Evolutionary conservation across 2,888 invertebrate species (phyloP), one percentile per base, ranked within the genome.

Genomic region (Callyntrura guangdongensis): DNA sequence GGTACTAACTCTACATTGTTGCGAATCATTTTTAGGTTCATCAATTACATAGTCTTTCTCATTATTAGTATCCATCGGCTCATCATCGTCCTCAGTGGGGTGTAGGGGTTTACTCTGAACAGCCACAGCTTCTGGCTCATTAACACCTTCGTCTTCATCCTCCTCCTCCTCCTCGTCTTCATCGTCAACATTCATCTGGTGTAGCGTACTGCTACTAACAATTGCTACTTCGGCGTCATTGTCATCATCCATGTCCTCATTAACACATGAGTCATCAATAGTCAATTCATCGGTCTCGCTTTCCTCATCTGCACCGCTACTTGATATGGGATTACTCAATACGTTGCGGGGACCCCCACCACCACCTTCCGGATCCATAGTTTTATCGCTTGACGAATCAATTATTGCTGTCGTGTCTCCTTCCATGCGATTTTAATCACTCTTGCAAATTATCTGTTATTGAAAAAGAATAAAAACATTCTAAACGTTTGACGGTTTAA

Each of bases 231-330:
- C 77, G 84, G 77, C 64, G 53, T 84, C 67, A 53, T 53, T 53
- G 56, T 81, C 89, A 67, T 79, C 84, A 64, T 84, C 85, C 81
- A 69, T 69, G 53, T 74, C 72, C 27, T 89, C 89, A 84, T 85
- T 79, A 25, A 81, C 59, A 81, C 86, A 79, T 17, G 61, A 22
- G 61, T 91, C 89, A 89, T 91, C 91, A 85, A 91, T 91, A 20
- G 91, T 91, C 20, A 91, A 59, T 64, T 89, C 89, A 82, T 91
- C 91, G 0, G 69, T 61, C 47, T 91, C 91, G 72, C 81, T 91
- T 59, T 81, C 81, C n/a, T 91, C 91, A 56, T 85, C 88, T 14
- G 17, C 72, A 8, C 79, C 81, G 81, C 81, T 89, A 11, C 79
- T 91, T 17, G 88, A 88, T 53, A 79, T 89, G n/a, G 67, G 79